Base-by-base conservation (phyloP, 2,797 vertebrate genomes). In the Pseudomugil gertrudae region DNA sequence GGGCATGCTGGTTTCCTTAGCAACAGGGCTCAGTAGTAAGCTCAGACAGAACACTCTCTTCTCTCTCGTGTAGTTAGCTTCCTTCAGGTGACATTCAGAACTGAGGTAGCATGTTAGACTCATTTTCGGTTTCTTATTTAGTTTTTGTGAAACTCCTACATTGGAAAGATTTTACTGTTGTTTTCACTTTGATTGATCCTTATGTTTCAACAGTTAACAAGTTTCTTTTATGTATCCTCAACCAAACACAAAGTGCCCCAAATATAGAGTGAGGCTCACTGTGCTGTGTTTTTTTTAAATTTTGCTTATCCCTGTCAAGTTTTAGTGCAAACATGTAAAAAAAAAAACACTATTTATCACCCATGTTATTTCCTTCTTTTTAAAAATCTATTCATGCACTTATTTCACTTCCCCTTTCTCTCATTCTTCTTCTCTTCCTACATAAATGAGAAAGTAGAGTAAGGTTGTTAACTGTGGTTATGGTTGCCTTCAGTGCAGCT, bases 21-120 rank as follows among this genome's bases (percentile, higher is more conserved):
- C 95, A 95, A 98, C 96, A 94, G 92, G 95, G 95, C 95, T 96
- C 94, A 95, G 94, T 92, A 83, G 93, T 95, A 96, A 96, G 94
- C 96, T 94, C 92, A 89, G 93, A 93, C 94, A 96, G 94, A 95
- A 92, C 93, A 95, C 50, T 27, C 95, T 94, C 74, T 94, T 93
- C 94, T 58, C 78, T 93, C 78, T 94, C 89, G 93, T 94, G 94
- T 93, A 93, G 96, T 94, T 96, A 94, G 57, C 95, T 95, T 95
- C 94, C 94, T 97, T 95, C 95, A 96, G 95, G 95, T 97, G 96
- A 96, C 95, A 95, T 96, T 97, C 93, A 95, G 94, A 90, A 84
- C 87, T 90, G 69, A 85, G 65, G 82, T 79, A 52, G 62, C 64
- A 66, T 63, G 30, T 79, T 62, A 57, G 47, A 72, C 60, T 76